A percentile compares a stretch with the other conserved stretches of the same genome.
Evolutionary conservation across 2,888 invertebrate genomes (phyloP).

Genomic region (Geophilus truncorum): DNA sequence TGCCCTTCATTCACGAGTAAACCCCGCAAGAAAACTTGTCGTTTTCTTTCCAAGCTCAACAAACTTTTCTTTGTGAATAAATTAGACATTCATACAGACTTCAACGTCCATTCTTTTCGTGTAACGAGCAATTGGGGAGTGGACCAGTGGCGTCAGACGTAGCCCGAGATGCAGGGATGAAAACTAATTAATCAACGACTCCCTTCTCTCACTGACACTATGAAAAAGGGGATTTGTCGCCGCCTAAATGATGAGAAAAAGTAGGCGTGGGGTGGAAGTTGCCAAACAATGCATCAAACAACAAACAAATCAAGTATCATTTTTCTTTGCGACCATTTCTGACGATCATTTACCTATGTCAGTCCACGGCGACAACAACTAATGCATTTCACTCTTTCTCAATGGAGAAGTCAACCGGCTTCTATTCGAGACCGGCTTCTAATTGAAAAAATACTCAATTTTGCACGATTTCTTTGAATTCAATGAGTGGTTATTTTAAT

Average conservation of each 20-base stretch:
- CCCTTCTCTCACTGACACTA: background rate
- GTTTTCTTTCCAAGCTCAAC: slow-evolving; percentile 16
- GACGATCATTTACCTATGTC: background rate
- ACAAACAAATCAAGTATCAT: background rate
- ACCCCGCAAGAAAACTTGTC: slow-evolving; percentile 20
- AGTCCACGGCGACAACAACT: background rate
- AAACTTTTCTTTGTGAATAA: slow-evolving; percentile 10
- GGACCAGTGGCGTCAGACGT: background rate
- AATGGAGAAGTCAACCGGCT: too few species aligned
- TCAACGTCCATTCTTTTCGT: background rate
- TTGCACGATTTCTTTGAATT: too few species aligned
- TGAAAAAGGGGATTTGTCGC: slow-evolving; percentile 20
- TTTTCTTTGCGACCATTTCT: background rate
- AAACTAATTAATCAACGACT: slow-evolving; percentile 17
- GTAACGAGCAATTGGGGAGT: slow-evolving; percentile 21
- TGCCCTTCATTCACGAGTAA: slow-evolving; percentile 8
- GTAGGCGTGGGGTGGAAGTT: background rate
- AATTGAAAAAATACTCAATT: too few species aligned
- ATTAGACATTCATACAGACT: slow-evolving; percentile 21
- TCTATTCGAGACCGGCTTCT: too few species aligned
- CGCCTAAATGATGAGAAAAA: slow-evolving; percentile 27
- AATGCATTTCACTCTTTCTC: background rate
- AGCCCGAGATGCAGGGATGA: background rate
- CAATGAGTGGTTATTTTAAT: too few species aligned
- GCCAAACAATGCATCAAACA: slow-evolving; percentile 13